Conservation (phyloP, 2,888 invertebrate genomes). For the Dorcus parallelipipedus region DNA sequence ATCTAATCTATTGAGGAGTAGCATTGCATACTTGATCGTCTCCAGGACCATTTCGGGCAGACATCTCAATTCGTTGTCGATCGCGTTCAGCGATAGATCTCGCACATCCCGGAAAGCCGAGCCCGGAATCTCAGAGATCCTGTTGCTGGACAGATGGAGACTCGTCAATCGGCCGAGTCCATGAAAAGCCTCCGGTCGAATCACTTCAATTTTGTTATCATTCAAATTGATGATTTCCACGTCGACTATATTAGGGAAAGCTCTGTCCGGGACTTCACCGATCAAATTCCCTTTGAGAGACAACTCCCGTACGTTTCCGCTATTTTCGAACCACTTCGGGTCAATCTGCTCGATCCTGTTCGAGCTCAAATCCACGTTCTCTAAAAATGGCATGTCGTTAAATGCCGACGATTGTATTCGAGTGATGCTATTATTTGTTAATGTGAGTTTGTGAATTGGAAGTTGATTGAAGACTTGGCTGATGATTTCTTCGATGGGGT, state of each 20-base stretch:
- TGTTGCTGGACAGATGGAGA: neutral
- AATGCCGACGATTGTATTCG: slow-evolving; percentile 2
- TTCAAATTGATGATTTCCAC: neutral
- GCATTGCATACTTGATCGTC: neutral
- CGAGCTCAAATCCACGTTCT: slow-evolving; percentile 1
- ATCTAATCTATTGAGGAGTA: no score
- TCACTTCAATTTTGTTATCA: neutral
- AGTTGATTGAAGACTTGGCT: neutral
- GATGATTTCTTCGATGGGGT: neutral
- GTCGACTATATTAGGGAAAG: neutral
- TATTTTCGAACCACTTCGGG: neutral
- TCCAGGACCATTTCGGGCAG: slow-evolving; percentile 1
- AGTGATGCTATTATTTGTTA: neutral
- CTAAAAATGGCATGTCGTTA: neutral
- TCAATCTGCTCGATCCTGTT: slow-evolving; percentile 5
- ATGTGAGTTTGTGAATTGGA: neutral
- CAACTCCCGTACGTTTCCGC: neutral
- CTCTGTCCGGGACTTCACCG: neutral
- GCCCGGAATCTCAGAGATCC: neutral
- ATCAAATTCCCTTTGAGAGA: neutral
- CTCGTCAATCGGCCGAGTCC: neutral
- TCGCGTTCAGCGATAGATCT: neutral
- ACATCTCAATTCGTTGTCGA: neutral
- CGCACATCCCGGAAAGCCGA: neutral
- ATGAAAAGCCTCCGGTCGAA: neutral